These are phyloP conservation scores for Frankliniella fusca DNA, from an alignment of 2,888 invertebrate genomes.

Conservation along the genomic window DNA sequence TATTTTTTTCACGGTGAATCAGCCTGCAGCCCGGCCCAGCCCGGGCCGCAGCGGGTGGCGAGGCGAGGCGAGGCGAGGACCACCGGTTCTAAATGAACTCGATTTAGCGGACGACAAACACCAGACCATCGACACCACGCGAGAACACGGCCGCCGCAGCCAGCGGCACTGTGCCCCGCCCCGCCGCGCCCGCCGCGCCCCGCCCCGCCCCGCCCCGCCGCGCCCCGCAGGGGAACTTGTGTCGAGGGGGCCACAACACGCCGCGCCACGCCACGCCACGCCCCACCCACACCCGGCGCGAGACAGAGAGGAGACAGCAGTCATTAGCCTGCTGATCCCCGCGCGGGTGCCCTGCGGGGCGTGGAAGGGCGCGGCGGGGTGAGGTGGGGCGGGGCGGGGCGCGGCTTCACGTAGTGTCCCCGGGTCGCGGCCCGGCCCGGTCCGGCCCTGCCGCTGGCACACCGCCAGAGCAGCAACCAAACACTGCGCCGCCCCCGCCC, in stretches of 20 bases:
- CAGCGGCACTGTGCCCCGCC: not conserved
- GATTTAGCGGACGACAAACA: not conserved
- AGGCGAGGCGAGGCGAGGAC: too few relatives aligned
- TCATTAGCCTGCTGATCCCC: slow-evolving; percentile 15
- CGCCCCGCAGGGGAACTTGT: too few relatives aligned
- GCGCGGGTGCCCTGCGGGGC: not conserved
- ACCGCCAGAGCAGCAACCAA: not conserved
- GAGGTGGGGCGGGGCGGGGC: too few relatives aligned
- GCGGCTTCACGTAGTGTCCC: too few relatives aligned
- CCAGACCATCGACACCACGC: not conserved
- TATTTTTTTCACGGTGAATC: too few relatives aligned
- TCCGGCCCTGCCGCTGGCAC: not conserved
- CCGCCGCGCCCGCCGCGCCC: not conserved
- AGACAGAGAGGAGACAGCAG: not conserved
- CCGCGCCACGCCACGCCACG: not conserved
- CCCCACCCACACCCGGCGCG: not conserved
- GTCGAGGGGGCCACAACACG: too few relatives aligned
- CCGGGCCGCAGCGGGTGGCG: too few relatives aligned
- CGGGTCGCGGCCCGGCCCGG: not conserved
- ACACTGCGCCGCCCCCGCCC: not conserved
- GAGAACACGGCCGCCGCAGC: not conserved
- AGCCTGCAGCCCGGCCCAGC: too few relatives aligned
- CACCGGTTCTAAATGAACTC: too few relatives aligned
- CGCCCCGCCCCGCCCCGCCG: not conserved
- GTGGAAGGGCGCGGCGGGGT: too few relatives aligned